A percentile compares a stretch with the other conserved stretches of the same genome.
Evolutionary conservation across 2,113 vertebrate species (phyloP).

Genomic region (Thalassarche chlororhynchos): DNA sequence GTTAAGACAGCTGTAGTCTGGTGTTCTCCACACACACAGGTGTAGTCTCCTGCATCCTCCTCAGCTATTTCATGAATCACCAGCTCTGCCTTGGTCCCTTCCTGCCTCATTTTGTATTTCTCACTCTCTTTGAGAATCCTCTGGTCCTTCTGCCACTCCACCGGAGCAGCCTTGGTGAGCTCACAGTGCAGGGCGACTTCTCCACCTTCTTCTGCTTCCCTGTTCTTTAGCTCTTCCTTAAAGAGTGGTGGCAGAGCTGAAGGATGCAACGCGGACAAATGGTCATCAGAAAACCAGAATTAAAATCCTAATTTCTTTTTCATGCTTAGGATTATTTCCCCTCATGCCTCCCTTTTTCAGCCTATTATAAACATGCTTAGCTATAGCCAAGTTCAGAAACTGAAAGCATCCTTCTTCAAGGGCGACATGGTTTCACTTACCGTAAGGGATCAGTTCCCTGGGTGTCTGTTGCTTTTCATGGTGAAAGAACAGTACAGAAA

Average conservation of each 20-base stretch:
- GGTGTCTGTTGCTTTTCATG: neutral
- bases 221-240: slow-evolving; percentile 66
- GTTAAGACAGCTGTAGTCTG: slow-evolving; percentile 77
- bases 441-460: neutral
- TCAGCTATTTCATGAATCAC: slow-evolving; percentile 65
- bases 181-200: slow-evolving; percentile 42
- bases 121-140: slow-evolving; percentile 43
- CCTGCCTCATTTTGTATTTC: slow-evolving; percentile 78
- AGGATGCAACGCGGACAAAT: slow-evolving; percentile 36
- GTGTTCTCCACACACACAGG: slow-evolving; percentile 77
- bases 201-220: slow-evolving; percentile 67
- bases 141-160: slow-evolving; percentile 67
- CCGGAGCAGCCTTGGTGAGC: slow-evolving; percentile 55
- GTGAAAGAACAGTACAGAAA: neutral
- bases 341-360: neutral
- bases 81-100: slow-evolving; percentile 71
- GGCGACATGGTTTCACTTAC: neutral
- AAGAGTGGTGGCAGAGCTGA: slow-evolving; percentile 83
- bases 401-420: neutral
- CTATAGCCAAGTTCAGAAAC: neutral
- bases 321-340: neutral
- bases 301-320: neutral
- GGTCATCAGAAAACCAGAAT: neutral
- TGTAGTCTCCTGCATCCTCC: slow-evolving; percentile 77
- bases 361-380: neutral